These are phyloP conservation scores for Lucinisca nassula DNA, from an alignment of 2,888 invertebrate genomes.

Conservation along the genomic window DNA sequence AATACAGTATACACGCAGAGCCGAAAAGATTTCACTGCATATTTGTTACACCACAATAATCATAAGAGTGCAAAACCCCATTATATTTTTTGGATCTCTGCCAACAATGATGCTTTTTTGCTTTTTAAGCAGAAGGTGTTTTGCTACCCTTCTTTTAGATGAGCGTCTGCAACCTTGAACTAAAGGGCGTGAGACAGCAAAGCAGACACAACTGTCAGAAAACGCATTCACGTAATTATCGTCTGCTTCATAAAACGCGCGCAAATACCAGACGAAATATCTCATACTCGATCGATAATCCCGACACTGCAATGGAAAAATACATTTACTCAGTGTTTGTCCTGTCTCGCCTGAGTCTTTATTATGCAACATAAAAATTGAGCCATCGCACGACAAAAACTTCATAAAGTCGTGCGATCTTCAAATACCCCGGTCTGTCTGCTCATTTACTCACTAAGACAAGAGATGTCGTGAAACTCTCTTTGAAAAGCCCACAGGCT, in stretches of 20 bases:
- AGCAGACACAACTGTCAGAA: conserved; percentile 19
- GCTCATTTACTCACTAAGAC: too few relatives aligned
- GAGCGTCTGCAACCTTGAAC: conserved; percentile 10
- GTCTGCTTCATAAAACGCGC: conserved; percentile 3
- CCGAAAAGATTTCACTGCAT: too few relatives aligned
- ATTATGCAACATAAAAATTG: not conserved
- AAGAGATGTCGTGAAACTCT: too few relatives aligned
- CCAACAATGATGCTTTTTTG: not conserved
- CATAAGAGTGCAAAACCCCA: not conserved
- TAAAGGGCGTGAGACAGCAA: conserved; percentile 1
- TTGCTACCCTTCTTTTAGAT: not conserved
- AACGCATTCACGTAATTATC: conserved; percentile 13
- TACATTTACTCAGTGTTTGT: not conserved
- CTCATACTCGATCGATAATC: not conserved
- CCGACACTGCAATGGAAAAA: not conserved
- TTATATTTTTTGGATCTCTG: not conserved
- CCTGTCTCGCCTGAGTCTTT: not conserved
- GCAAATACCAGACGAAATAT: conserved; percentile 17
- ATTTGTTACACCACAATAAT: too few relatives aligned
- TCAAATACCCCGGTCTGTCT: too few relatives aligned
- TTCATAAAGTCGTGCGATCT: too few relatives aligned
- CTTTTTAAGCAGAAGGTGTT: not conserved
- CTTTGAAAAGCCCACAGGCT: too few relatives aligned
- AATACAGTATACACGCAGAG: too few relatives aligned
- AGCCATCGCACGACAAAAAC: too few relatives aligned